phyloP scores from a whole-genome alignment of 30 jellyfish, hydroid and myxozoan species.

The Hydractinia echinata region DNA sequence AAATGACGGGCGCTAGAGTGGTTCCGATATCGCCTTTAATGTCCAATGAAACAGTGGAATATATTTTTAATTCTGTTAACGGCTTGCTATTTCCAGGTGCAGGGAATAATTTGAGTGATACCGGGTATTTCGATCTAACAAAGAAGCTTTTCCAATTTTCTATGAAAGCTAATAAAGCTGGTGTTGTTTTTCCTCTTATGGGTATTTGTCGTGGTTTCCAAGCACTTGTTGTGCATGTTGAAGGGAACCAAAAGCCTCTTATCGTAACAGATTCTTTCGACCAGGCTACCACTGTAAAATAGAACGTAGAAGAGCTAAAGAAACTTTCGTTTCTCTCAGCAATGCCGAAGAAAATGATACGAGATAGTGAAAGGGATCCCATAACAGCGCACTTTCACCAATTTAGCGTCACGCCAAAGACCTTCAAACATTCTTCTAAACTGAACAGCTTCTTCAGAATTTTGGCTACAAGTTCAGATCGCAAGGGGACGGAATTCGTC shows the following conservation, averaged over 20 bases:
- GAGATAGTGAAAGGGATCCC: neutral
- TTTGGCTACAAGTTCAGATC: constrained; percentile 48
- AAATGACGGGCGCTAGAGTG: constrained; percentile 84
- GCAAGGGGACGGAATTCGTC: constrained; percentile 51
- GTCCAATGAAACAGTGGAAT: constrained; percentile 8
- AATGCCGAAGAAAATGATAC: constrained; percentile 11
- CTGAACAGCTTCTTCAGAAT: constrained; percentile 23
- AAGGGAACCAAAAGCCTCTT: constrained; percentile 27
- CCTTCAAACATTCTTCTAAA: constrained; percentile 19
- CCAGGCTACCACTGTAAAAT: constrained; percentile 37
- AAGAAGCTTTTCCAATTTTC: constrained; percentile 40
- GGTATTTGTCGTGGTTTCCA: constrained; percentile 83
- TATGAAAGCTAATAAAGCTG: constrained; percentile 38
- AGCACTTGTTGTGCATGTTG: constrained; percentile 44
- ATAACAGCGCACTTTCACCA: constrained; percentile 65
- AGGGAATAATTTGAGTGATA: constrained; percentile 42
- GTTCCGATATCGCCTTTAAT: constrained; percentile 78
- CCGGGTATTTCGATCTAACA: constrained; percentile 37
- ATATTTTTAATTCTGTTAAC: constrained; percentile 38
- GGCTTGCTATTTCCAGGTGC: constrained; percentile 84
- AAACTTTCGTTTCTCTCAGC: constrained; percentile 22
- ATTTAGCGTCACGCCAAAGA: constrained; percentile 35
- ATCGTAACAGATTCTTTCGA: constrained; percentile 54
- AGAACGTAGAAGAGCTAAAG: constrained; percentile 12
- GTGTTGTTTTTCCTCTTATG: constrained; percentile 65